Base-by-base conservation (phyloP, 2,888 invertebrate genomes). In the Patella caerulea region DNA sequence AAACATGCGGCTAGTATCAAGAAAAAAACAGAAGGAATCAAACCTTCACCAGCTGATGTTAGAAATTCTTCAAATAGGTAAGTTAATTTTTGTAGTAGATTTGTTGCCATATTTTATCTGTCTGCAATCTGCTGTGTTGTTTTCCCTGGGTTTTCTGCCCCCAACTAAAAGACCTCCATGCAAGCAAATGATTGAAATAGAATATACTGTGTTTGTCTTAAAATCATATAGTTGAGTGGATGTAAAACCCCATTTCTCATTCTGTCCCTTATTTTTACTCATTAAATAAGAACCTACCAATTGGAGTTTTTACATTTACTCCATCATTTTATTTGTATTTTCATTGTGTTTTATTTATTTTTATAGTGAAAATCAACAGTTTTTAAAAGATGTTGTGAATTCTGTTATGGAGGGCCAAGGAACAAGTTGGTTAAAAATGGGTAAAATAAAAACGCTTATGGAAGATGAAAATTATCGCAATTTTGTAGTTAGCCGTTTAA, bases 381-480 rank as follows among this genome's bases (percentile, higher is more conserved):
- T 98, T 91, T 93, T 98, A 72, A 97, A 97, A 89, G 98, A 98
- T 95, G 93, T 96, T 74, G 94, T 96, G 0, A 95, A 94, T 89
- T 95, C 95, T 91, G 96, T 97, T 2, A 91, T 97, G 77, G 95
- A 96, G 81, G 98, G 98, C 4, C 97, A 98, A 92, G 97, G 98
- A 0, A 96, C 99, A 0, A 98, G 98, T 24, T 99, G 99, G 97
- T 93, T 99, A 73, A 98, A 98, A 91, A 93, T 98, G 24, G 97
- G 96, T 89, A 94, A 98, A 45, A 93, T 98, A 74, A 96, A 96
- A 90, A 98, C 98, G 89, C 93, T 99, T 53, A 98, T 99, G 97
- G 99, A 99, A 91, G 99, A 99, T 92, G 99, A 99, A 92, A 98
- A 97, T 72, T 98, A 99, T 92, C 94, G 99, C 56, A 98, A 97